Conservation (phyloP, 2,113 vertebrate species). For the Balaeniceps rex region DNA sequence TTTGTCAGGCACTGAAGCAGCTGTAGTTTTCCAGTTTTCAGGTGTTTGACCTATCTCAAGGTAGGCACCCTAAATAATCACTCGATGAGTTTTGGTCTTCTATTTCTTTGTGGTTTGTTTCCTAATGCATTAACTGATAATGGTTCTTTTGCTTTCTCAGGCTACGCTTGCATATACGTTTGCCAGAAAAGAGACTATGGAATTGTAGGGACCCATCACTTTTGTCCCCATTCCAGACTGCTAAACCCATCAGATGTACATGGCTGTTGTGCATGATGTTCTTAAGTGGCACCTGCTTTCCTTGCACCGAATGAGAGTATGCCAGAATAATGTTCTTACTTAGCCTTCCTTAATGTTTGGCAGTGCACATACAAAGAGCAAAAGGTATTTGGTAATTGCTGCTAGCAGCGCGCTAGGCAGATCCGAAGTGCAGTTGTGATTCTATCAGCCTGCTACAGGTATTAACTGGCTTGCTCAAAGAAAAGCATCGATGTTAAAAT, state of each 20-base stretch:
- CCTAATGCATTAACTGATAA: rapidly evolving
- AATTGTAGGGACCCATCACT: background rate
- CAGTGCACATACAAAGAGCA: background rate
- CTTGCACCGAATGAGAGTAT: conserved; percentile 64
- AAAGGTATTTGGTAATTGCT: background rate
- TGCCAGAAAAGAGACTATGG: background rate
- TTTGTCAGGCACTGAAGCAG: background rate
- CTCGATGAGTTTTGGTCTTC: background rate
- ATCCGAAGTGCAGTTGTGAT: background rate
- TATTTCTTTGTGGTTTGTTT: background rate
- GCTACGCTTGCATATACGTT: background rate
- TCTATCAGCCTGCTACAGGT: background rate
- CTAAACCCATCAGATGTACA: conserved; percentile 82
- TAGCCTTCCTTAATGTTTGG: background rate
- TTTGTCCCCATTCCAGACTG: conserved; percentile 77
- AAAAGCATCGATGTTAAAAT: background rate
- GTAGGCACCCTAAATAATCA: background rate
- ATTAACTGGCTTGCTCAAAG: background rate
- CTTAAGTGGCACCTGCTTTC: conserved; percentile 77
- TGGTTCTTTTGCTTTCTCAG: background rate
- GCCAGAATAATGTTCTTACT: background rate
- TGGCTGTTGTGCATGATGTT: conserved; percentile 86
- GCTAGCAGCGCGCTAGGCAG: background rate
- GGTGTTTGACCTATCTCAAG: background rate
- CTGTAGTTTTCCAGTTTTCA: background rate